Base-by-base conservation (phyloP, 2,113 vertebrate species). In the Sprattus sprattus region DNA sequence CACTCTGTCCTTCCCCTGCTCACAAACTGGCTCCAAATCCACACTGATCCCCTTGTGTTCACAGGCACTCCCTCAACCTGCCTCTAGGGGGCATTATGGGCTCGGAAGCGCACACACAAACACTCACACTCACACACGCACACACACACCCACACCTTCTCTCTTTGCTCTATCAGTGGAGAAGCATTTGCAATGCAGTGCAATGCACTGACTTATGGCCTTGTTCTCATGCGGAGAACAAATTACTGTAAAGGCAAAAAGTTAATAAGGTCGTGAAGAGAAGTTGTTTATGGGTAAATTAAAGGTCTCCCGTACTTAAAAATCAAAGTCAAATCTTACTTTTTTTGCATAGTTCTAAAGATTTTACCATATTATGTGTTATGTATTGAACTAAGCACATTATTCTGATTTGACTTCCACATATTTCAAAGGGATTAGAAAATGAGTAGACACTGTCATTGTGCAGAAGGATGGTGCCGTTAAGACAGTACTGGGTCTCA, bases 1-100 rank as follows among this genome's bases (percentile, higher is more conserved):
- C 10, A 16, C 50, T 84, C 81, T 28, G 45, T 78, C 67, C 60
- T 83, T 45, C 50, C 83, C 49, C 85, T 85, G 87, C 81, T 82
- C 83, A 71, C 44, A 83, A 44, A 82, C 85, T n/a, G 32, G 57
- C 39, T 82, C 47, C 78, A 44, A 67, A 82, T 32, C 83, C 50
- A 45, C 45, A 39, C 64, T 81, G 80, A 32, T 46, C 81, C 67
- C 20, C 46, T 80, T 78, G 71, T 44, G 71, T 78, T 32, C 71
- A 15, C 71, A 78, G 39, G 18, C 25, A 45, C 52, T 83, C 47
- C n/a, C 32, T 15, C n/a, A 45, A 7, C 11, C 11, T 16, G 64
- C 52, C 86, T 81, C 86, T 2, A 44, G 71, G 32, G 32, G 71
- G 71, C 71, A 78, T 25, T 78, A 15, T 78, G 71, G 71, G 32